Evolutionary conservation across 92 coral and sea anemone species (phyloP), one percentile per base, ranked within the genome.

Genomic region (Bergia puertoricense): DNA sequence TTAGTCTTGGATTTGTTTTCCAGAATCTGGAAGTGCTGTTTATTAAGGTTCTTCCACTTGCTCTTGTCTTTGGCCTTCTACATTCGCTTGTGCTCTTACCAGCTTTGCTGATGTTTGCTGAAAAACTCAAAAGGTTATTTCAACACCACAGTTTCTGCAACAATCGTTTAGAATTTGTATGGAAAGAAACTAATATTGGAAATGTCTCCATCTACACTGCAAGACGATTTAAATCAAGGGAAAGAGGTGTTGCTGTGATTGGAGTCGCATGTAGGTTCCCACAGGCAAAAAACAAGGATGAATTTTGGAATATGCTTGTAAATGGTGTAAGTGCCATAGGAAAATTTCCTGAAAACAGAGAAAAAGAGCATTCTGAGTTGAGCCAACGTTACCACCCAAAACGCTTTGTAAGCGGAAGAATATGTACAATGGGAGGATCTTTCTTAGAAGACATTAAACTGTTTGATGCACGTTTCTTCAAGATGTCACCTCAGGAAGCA

Each of bases 1-100:
- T 89, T 79, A 71, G 86, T 43, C 91, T 90, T 68, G 92, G 92
- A 15, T 89, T 92, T 77, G 85, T 79, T 14, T 92, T 88, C 57
- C 86, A 89, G 51, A 89, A 51, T 74, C 72, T 92, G 65, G 43
- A 88, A 8, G 76, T 51, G 7, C 86, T 86, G 44, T 92, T 92
- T 80, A 18, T 80, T 76, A 85, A 82, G 85, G 91, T 89, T 65
- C 88, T 89, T 23, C 85, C 91, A 50, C 76, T 90, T 42, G 81
- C 77, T 23, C 67, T 92, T 43, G 81, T 79, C 20, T 59, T 81
- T 14, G 88, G 94, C 43, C 79, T 92, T 30, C 11, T 92, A 40
- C 86, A 92, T 45, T 74, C 90, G 1, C 76, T 92, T 46, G 81
- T 56, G 41, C 54, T 80, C 44, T 57, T 92, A 65, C 94, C 92